These are phyloP conservation scores for Heterodera schachtii DNA, from an alignment of 1,140 invertebrate genomes.

Conservation along the genomic window DNA sequence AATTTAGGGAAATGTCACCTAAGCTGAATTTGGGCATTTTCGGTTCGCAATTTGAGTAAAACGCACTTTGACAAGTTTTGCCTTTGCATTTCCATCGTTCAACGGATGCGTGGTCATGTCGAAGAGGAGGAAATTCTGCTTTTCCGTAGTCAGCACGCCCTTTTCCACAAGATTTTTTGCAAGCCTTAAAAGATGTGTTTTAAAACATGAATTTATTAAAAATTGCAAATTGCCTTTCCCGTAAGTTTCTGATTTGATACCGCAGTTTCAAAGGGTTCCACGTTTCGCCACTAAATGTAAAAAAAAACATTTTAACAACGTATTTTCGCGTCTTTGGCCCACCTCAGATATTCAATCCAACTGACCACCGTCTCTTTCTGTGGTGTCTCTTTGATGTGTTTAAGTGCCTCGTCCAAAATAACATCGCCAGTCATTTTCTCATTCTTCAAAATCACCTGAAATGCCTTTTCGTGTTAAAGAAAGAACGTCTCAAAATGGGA, in stretches of 20 bases:
- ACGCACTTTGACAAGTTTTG: constrained; percentile 90
- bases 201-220: neutral
- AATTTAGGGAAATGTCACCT: no score
- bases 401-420: constrained; percentile 93
- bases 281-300: constrained; percentile 78
- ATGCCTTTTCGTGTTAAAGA: neutral
- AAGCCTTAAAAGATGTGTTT: constrained; percentile 70
- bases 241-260: constrained; percentile 97
- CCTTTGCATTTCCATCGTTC: constrained; percentile 92
- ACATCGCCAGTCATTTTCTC: constrained; percentile 95
- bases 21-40: no score
- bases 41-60: neutral
- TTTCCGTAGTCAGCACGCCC: constrained; percentile 98
- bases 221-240: constrained; percentile 73
- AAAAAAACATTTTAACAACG: neutral
- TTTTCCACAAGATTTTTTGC: constrained; percentile 99
- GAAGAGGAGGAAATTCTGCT: constrained; percentile 98
- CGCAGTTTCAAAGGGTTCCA: constrained; percentile 98
- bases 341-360: constrained; percentile 98
- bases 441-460: constrained; percentile 72
- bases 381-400: constrained; percentile 95
- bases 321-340: constrained; percentile 48
- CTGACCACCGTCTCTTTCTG: constrained; percentile 94
- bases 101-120: constrained; percentile 99
- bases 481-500: constrained; percentile 49